Percentiles rank a stretch among this genome's conserved stretches.
These are phyloP conservation scores for Cliona cf. orientalis DNA, from an alignment of 37 sponge, comb jelly and placozoan genomes.

Conservation along the genomic window DNA sequence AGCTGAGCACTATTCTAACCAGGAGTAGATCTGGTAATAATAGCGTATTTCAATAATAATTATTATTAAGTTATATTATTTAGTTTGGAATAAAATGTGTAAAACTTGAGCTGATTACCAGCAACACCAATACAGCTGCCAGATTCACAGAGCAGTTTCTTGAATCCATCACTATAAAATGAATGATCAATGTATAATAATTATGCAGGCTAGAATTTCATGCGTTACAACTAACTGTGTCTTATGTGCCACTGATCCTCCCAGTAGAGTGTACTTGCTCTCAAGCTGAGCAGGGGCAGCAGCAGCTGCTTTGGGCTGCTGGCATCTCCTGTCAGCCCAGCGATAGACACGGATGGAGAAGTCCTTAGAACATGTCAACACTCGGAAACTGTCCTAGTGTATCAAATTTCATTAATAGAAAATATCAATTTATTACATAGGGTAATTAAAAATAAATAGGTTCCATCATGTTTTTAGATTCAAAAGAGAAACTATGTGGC, in stretches of 20 bases:
- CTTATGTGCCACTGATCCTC: constrained; percentile 84
- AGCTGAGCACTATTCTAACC: too few relatives aligned
- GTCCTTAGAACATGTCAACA: constrained; percentile 82
- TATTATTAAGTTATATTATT: background rate
- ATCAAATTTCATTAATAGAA: background rate
- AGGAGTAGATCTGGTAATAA: too few relatives aligned
- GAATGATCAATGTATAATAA: background rate
- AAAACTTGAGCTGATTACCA: constrained; percentile 67
- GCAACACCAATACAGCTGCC: constrained; percentile 75
- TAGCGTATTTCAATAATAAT: background rate
- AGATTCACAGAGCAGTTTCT: constrained; percentile 51
- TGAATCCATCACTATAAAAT: constrained; percentile 71
- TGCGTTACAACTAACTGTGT: constrained; percentile 45
- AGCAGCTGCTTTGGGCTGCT: too few relatives aligned
- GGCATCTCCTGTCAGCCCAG: constrained; percentile 37
- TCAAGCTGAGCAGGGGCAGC: constrained; percentile 52
- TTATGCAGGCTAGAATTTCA: background rate
- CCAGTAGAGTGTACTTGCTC: constrained; percentile 83
- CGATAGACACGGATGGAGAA: constrained; percentile 86
- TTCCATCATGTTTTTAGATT: too few relatives aligned
- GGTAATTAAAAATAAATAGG: too few relatives aligned
- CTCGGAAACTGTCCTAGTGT: constrained; percentile 56
- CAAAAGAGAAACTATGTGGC: too few relatives aligned
- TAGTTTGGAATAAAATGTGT: constrained; percentile 57
- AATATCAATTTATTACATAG: too few relatives aligned